phyloP scores from a whole-genome alignment of 2,113 vertebrate genomes.

The Dissostichus mawsoni region DNA sequence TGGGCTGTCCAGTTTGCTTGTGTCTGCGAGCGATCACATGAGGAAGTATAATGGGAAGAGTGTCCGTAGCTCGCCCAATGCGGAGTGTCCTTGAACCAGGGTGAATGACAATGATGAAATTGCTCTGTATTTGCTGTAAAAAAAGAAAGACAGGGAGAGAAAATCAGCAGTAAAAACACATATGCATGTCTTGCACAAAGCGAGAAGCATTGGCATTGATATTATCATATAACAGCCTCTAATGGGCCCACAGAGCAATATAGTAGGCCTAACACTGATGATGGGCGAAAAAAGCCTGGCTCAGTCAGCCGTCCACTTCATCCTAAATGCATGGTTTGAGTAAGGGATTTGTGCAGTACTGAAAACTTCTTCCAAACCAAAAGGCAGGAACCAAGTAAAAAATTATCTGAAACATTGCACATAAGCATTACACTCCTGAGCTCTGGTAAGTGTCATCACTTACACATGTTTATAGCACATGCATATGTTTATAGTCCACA shows the following conservation, averaged over 20 bases:
- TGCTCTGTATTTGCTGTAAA: slow-evolving; percentile 96
- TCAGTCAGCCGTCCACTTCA: neutral
- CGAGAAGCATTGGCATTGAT: neutral
- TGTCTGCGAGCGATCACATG: slow-evolving; percentile 94
- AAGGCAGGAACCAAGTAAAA: neutral
- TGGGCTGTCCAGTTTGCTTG: slow-evolving; percentile 89
- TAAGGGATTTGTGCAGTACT: neutral
- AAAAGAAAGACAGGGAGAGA: neutral
- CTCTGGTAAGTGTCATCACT: too few species aligned
- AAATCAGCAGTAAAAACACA: neutral
- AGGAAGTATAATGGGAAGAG: slow-evolving; percentile 88
- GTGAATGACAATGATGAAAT: slow-evolving; percentile 94
- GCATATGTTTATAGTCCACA: too few species aligned
- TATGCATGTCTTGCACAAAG: neutral
- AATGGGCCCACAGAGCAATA: too few species aligned
- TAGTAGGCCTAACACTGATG: neutral
- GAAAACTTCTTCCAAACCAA: neutral
- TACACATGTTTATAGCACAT: too few species aligned
- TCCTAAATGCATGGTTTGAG: neutral
- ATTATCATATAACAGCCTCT: neutral
- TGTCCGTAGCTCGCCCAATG: slow-evolving; percentile 95
- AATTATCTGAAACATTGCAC: too few species aligned
- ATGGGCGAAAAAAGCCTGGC: neutral
- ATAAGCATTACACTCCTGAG: too few species aligned
- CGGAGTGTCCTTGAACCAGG: slow-evolving; percentile 92